These are phyloP conservation scores for Drosophila diplacantha DNA, from an alignment of 2,888 invertebrate species.

Conservation along the genomic window DNA sequence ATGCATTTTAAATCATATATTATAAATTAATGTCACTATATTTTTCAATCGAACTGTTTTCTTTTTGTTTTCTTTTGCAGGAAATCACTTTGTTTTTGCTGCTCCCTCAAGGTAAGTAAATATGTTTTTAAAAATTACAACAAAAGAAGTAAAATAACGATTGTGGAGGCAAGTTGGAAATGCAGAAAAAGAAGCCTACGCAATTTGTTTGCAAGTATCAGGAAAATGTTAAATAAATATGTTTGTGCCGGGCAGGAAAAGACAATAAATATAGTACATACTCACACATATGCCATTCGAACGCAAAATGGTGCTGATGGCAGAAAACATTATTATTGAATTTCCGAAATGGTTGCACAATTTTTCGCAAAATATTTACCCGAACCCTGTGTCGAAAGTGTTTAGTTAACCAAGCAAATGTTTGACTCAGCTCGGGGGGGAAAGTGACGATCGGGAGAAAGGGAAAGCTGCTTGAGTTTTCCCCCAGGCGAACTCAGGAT, in stretches of 20 bases:
- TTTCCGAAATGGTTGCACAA: constrained; percentile 1
- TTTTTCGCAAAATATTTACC: constrained; percentile 2
- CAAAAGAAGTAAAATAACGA: constrained; percentile 1
- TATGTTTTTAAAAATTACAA: constrained; percentile 19
- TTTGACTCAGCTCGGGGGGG: constrained; percentile 4
- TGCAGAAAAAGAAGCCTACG: neutral
- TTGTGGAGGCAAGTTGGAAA: constrained; percentile 1
- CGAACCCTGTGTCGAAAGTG: neutral
- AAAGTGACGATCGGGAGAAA: neutral
- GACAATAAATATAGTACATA: neutral
- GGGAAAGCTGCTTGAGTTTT: neutral
- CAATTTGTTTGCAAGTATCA: constrained; percentile 10
- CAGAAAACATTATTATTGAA: constrained; percentile 4
- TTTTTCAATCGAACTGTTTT: neutral
- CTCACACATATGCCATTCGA: neutral
- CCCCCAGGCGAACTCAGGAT: neutral
- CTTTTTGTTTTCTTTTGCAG: too few species aligned
- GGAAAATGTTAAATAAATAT: constrained; percentile 1
- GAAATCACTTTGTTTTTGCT: constrained; percentile 7
- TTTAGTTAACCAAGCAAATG: constrained; percentile 6
- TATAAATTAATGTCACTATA: neutral
- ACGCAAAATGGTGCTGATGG: neutral
- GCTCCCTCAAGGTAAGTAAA: constrained; percentile 12
- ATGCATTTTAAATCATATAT: too few species aligned
- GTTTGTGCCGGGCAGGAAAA: neutral